Base-by-base conservation (phyloP, 2,797 vertebrate genomes). In the Pseudopleuronectes americanus region DNA sequence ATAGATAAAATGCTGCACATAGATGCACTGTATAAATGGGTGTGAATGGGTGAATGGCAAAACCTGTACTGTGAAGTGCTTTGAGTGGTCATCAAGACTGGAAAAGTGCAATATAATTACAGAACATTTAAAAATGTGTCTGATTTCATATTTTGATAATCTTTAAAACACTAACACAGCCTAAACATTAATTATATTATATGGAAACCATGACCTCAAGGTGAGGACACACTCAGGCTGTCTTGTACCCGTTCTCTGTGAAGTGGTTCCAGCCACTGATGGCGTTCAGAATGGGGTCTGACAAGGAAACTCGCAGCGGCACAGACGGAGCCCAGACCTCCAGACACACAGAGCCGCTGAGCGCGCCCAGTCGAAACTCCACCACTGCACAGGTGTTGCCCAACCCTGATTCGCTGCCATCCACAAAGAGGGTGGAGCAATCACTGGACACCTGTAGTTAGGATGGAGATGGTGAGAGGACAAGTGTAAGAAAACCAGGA, bases 341-440 rank as follows among this genome's bases (percentile, higher is more conserved):
- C 63, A 95, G 66, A 61, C 92, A 93, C 57, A 94, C 72, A 13
- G 92, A 86, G 7, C 90, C 84, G 24, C 71, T 81, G 62, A 94
- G 83, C 10, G 16, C 54, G 33, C 93, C 94, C 54, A 95, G 70
- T 1, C 52, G 69, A 74, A 93, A 95, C 76, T 92, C 87, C 80
- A 95, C 91, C 60, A 57, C 71, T 13, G 81, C 92, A 77, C 92
- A 93, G 13, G 86, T 90, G 78, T 83, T 88, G 8, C 94, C 93
- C 63, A 86, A 16, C 1, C 90, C 92, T 1, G 93, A 94, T 81
- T 95, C 94, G 3, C 91, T 93, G 56, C 94, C 94, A 1, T 95
- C 93, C 45, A 94, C 93, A 64, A 90, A 95, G 74, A 92, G 23
- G 17, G 73, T 47, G 28, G 93, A 90, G 77, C 94, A 95, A 62